Conservation (phyloP, 2,797 vertebrate species). For the Pseudochromis fuscus region DNA sequence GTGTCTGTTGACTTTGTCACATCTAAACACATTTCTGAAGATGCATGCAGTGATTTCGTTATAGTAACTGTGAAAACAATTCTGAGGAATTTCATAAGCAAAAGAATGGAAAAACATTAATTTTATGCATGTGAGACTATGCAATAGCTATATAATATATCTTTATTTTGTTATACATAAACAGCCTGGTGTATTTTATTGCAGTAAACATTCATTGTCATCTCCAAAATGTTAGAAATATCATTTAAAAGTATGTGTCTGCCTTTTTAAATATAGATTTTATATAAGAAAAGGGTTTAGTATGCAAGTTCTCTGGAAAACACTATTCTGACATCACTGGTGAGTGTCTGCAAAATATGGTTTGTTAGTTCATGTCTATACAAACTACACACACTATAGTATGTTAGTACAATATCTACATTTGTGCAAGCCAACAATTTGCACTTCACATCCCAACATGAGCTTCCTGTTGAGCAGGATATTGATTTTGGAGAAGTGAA, state of each 20-base stretch:
- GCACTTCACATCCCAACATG: neutral
- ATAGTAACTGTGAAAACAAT: neutral
- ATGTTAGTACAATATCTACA: too few species aligned
- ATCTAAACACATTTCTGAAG: neutral
- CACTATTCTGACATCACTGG: neutral
- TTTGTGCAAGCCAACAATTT: neutral
- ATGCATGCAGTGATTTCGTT: neutral
- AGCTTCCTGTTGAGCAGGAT: slow-evolving; percentile 56
- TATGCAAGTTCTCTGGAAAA: neutral
- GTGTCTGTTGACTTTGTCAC: neutral
- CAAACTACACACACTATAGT: too few species aligned
- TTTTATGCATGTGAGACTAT: neutral
- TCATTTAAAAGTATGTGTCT: neutral
- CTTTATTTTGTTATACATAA: neutral
- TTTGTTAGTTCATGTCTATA: neutral
- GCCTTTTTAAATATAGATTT: too few species aligned
- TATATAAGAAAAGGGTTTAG: too few species aligned
- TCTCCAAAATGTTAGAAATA: neutral
- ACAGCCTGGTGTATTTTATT: neutral
- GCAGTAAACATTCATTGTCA: neutral
- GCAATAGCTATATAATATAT: neutral
- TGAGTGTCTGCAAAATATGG: neutral
- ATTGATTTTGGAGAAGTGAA: neutral
- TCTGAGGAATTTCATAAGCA: neutral
- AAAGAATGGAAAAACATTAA: too few species aligned